Percentiles rank a stretch among this genome's conserved stretches.
Evolutionary conservation across 2,797 vertebrate species (phyloP).

Genomic region (Sciaenops ocellatus): DNA sequence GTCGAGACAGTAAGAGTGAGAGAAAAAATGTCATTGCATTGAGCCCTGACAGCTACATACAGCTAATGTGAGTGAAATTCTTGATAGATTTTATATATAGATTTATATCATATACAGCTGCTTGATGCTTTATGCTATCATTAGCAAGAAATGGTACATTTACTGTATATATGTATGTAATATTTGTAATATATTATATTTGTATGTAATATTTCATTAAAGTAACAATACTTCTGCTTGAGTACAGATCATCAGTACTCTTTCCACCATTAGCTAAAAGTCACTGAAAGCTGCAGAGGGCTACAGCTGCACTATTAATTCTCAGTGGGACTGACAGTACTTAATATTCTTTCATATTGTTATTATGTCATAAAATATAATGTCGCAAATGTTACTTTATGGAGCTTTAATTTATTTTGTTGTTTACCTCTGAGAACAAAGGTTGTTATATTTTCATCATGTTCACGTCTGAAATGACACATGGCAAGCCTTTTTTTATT

Average conservation of each 20-base stretch:
- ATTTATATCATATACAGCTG: too few relatives aligned
- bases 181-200: too few relatives aligned
- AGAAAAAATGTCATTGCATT: background rate
- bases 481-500: too few relatives aligned
- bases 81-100: too few relatives aligned
- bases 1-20: background rate
- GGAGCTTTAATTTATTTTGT: background rate
- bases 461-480: background rate
- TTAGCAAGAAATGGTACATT: too few relatives aligned
- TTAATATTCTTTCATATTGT: background rate
- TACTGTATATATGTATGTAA: too few relatives aligned
- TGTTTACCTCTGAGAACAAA: background rate
- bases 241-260: too few relatives aligned
- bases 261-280: background rate
- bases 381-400: background rate
- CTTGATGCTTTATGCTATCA: too few relatives aligned
- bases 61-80: background rate
- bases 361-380: background rate
- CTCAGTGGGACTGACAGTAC: background rate
- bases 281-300: background rate
- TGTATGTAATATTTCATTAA: too few relatives aligned
- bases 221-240: too few relatives aligned
- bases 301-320: background rate
- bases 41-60: background rate
- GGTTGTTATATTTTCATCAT: constrained; percentile 3